phyloP scores from a whole-genome alignment of 2,888 invertebrate species.

The Cerastoderma edule region DNA sequence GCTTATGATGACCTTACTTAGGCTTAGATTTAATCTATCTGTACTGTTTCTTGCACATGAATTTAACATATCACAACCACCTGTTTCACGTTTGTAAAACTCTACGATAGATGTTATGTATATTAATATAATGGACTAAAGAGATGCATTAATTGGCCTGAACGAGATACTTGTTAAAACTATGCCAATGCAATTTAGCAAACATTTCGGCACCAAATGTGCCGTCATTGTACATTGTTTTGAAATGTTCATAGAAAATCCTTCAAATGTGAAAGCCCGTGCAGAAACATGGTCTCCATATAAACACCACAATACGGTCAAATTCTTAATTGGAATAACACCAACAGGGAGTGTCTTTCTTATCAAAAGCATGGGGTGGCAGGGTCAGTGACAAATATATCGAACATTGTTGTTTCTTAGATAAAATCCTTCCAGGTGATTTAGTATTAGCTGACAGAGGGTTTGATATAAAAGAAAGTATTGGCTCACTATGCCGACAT shows the following conservation, averaged over 20 bases:
- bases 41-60: constrained; percentile 23
- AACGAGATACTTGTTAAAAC: constrained; percentile 32
- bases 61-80: constrained; percentile 23
- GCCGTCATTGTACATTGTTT: constrained; percentile 48
- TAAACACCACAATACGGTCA: constrained; percentile 47
- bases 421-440: constrained; percentile 47
- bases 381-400: constrained; percentile 45
- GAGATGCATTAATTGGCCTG: constrained; percentile 40
- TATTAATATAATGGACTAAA: constrained; percentile 33
- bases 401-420: constrained; percentile 37
- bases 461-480: constrained; percentile 36
- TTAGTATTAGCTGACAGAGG: constrained; percentile 37
- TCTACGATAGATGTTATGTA: constrained; percentile 30
- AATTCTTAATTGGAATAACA: constrained; percentile 49
- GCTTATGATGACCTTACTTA: constrained; percentile 35
- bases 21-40: constrained; percentile 36
- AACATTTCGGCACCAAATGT: constrained; percentile 39
- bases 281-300: constrained; percentile 51
- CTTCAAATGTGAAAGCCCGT: constrained; percentile 29
- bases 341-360: constrained; percentile 39
- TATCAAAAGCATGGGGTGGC: constrained; percentile 45
- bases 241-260: constrained; percentile 45
- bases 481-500: constrained; percentile 33
- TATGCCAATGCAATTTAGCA: constrained; percentile 43
- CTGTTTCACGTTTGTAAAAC: constrained; percentile 36